A percentile compares a stretch with the other conserved stretches of the same genome.
These are phyloP conservation scores for Amiota minor DNA, from an alignment of 2,888 invertebrate species.

Conservation along the genomic window DNA sequence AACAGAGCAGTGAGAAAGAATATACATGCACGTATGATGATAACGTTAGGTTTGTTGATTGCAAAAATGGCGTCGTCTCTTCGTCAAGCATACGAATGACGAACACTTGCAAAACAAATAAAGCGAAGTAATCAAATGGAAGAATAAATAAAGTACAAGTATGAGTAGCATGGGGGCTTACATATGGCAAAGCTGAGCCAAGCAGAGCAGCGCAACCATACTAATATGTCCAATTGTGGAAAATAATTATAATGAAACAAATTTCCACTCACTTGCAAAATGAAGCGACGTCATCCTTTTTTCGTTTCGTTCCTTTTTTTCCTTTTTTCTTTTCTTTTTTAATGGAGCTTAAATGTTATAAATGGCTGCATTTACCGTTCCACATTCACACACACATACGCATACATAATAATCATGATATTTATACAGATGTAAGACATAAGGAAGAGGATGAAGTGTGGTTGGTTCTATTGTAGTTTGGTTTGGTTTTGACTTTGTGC, in stretches of 20 bases:
- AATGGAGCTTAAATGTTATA: constrained; percentile 54
- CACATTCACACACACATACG: constrained; percentile 44
- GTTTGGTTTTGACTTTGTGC: no score
- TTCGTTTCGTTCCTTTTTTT: not conserved
- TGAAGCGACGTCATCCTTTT: constrained; percentile 64
- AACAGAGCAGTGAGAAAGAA: constrained; percentile 24
- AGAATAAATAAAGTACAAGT: constrained; percentile 21
- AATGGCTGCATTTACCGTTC: constrained; percentile 65
- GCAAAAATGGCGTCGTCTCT: constrained; percentile 59
- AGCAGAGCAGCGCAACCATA: constrained; percentile 63
- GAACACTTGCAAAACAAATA: not conserved
- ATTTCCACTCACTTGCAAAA: constrained; percentile 72
- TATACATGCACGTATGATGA: no score
- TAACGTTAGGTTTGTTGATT: constrained; percentile 57
- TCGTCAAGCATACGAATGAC: not conserved
- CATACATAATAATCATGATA: not conserved
- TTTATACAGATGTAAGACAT: not conserved
- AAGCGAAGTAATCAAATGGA: constrained; percentile 5
- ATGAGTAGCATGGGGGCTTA: not conserved
- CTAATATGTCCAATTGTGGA: constrained; percentile 75
- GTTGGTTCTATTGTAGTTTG: not conserved
- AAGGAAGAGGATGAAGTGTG: not conserved
- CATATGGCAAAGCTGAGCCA: not conserved
- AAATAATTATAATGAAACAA: constrained; percentile 75
- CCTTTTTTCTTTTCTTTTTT: constrained; percentile 31